Evolutionary conservation across 1,140 invertebrate genomes (phyloP).

Genomic region (Rhynchophorus ferrugineus): DNA sequence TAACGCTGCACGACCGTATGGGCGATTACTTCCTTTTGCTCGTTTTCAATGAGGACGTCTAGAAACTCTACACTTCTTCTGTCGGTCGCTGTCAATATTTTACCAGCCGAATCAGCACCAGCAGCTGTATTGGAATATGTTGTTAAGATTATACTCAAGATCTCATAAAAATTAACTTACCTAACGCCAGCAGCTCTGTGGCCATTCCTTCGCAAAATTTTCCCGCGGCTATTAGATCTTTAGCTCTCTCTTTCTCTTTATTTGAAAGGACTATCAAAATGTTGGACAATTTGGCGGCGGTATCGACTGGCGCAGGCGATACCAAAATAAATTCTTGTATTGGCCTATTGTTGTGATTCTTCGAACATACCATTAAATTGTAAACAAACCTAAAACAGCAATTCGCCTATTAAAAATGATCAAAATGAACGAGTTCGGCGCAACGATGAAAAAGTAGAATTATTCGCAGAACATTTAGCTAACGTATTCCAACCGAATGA

Average conservation of each 20-base stretch:
- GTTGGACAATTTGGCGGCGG: constrained; percentile 94
- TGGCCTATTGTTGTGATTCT: constrained; percentile 91
- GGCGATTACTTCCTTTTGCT: constrained; percentile 94
- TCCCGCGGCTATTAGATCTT: constrained; percentile 89
- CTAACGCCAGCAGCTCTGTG: constrained; percentile 84
- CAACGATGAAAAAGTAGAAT: no score
- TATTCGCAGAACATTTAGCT: no score
- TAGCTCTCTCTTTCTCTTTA: constrained; percentile 95
- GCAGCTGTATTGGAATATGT: constrained; percentile 53
- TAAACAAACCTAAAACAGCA: constrained; percentile 70
- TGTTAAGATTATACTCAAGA: neutral
- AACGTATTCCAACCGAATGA: no score
- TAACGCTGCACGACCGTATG: constrained; percentile 84
- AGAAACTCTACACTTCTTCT: constrained; percentile 88
- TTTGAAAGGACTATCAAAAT: constrained; percentile 81
- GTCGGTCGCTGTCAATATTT: constrained; percentile 86
- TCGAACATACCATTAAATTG: constrained; percentile 97
- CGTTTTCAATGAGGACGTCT: constrained; percentile 96
- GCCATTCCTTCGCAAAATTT: constrained; percentile 97
- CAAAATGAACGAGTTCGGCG: no score
- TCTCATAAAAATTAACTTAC: neutral
- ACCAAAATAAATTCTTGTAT: constrained; percentile 95
- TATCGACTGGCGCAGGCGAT: constrained; percentile 94
- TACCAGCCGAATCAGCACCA: constrained; percentile 85
- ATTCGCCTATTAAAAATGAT: no score